Conservation (phyloP, 2,888 invertebrate genomes). For the Machimus atricapillus region DNA sequence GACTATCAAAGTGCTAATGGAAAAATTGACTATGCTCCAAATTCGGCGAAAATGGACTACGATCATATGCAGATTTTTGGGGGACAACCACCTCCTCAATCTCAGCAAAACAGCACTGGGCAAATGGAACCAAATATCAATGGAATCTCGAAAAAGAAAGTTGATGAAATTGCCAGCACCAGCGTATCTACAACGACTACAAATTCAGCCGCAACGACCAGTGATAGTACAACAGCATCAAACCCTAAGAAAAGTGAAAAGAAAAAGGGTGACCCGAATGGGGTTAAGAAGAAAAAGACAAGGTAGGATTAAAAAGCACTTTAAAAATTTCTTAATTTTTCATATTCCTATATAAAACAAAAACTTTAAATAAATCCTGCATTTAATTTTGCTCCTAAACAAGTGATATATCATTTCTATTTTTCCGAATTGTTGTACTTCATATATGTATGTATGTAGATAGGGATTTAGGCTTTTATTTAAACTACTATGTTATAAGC, state of each 20-base stretch:
- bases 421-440: no score
- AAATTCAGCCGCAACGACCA: slow-evolving; percentile 55
- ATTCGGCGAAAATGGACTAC: slow-evolving; percentile 50
- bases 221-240: slow-evolving; percentile 62
- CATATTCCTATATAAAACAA: no score
- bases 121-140: slow-evolving; percentile 42
- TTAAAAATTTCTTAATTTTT: not conserved
- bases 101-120: slow-evolving; percentile 52
- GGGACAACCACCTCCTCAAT: slow-evolving; percentile 51
- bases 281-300: slow-evolving; percentile 91
- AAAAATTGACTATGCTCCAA: slow-evolving; percentile 47
- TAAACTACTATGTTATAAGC: no score
- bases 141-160: slow-evolving; percentile 44
- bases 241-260: slow-evolving; percentile 77
- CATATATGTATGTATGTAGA: no score
- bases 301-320: slow-evolving; percentile 68
- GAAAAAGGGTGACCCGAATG: slow-evolving; percentile 84
- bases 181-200: slow-evolving; percentile 46
- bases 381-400: no score
- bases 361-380: no score
- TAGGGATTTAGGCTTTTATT: no score
- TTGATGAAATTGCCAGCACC: slow-evolving; percentile 25
- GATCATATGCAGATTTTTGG: slow-evolving; percentile 58
- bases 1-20: slow-evolving; percentile 45
- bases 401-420: no score